A percentile compares a stretch with the other conserved stretches of the same genome.
Evolutionary conservation across 1,140 invertebrate genomes (phyloP).

Genomic region (Sarcophaga peregrina): DNA sequence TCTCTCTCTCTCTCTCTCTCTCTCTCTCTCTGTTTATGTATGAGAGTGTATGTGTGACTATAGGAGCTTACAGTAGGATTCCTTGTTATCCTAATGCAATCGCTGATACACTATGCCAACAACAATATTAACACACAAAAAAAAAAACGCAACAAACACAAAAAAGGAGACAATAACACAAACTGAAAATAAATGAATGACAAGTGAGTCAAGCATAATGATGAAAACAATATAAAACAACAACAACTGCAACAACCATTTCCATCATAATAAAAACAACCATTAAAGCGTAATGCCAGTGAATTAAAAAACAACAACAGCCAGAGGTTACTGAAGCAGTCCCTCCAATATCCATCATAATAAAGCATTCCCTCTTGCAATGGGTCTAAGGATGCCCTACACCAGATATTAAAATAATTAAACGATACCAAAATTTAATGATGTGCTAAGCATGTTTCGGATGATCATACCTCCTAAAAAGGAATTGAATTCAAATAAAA

Average conservation of each 20-base stretch:
- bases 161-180: not conserved
- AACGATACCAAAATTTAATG: no score
- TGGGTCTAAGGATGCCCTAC: no score
- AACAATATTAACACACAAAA: not conserved
- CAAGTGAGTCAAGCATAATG: no score
- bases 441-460: no score
- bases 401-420: no score
- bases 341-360: no score
- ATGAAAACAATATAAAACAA: not conserved
- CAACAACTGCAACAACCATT: not conserved
- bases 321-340: not conserved
- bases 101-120: not conserved
- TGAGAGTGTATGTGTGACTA: not conserved
- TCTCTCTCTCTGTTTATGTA: not conserved
- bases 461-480: no score
- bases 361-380: no score
- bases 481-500: no score
- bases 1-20: not conserved
- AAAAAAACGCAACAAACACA: not conserved
- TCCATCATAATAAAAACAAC: not conserved
- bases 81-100: conserved; percentile 41
- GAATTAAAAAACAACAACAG: not conserved
- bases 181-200: not conserved
- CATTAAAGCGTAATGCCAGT: not conserved
- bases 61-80: not conserved